phyloP scores from a whole-genome alignment of 2,888 invertebrate species.

The Conistra vaccinii region DNA sequence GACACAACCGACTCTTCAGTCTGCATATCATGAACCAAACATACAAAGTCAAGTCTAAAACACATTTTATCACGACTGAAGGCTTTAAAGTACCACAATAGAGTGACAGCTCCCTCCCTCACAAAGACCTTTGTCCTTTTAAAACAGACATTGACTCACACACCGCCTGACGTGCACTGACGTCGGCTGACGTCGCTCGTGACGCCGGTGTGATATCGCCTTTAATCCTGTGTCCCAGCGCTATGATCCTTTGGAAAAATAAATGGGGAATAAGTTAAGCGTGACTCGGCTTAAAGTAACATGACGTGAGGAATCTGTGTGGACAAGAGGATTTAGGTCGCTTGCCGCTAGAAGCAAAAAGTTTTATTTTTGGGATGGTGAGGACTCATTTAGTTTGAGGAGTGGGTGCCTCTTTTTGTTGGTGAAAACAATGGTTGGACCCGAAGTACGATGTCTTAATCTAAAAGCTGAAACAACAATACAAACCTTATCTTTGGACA shows the following conservation, averaged over 20 bases:
- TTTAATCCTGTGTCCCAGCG: slow-evolving; percentile 49
- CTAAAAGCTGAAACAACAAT: not conserved
- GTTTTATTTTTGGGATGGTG: slow-evolving; percentile 34
- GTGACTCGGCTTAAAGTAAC: slow-evolving; percentile 52
- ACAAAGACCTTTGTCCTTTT: slow-evolving; percentile 61
- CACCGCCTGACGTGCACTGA: slow-evolving; percentile 43
- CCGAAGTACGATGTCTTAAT: not conserved
- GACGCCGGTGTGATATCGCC: slow-evolving; percentile 48
- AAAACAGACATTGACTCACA: slow-evolving; percentile 62
- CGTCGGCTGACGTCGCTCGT: slow-evolving; percentile 29
- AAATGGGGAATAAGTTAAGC: slow-evolving; percentile 58
- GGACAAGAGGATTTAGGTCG: slow-evolving; percentile 39
- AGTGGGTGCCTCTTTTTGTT: slow-evolving; percentile 21
- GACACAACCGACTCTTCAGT: not conserved
- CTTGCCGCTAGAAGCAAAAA: slow-evolving; percentile 30
- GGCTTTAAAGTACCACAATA: slow-evolving; percentile 34
- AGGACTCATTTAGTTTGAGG: slow-evolving; percentile 27
- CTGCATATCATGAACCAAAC: slow-evolving; percentile 18
- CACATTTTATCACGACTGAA: slow-evolving; percentile 30
- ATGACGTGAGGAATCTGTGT: slow-evolving; percentile 54
- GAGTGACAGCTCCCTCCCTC: slow-evolving; percentile 34
- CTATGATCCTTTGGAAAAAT: slow-evolving; percentile 57
- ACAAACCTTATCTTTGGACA: too few relatives aligned
- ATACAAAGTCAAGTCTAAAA: slow-evolving; percentile 27
- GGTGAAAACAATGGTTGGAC: not conserved